Conservation (phyloP, 1,140 invertebrate genomes). For the Solenopsis invicta region DNA sequence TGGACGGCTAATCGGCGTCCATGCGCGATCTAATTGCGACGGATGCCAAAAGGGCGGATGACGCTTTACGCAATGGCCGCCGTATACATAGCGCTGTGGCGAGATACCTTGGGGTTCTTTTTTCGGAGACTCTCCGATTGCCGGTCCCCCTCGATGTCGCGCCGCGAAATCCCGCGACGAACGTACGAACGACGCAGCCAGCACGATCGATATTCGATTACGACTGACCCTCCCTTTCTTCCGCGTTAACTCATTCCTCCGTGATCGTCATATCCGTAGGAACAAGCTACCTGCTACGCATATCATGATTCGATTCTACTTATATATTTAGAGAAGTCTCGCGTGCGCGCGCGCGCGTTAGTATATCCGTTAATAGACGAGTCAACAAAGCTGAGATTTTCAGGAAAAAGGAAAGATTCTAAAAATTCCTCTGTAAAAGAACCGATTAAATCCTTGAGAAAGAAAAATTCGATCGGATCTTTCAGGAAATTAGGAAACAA, state of each 20-base stretch:
- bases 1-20: conserved; percentile 15
- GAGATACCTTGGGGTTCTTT: not conserved
- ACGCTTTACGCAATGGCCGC: conserved; percentile 60
- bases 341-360: not conserved
- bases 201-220: not conserved
- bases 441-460: not conserved
- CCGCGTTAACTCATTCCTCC: not conserved
- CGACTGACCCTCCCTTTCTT: not conserved
- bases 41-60: conserved; percentile 65
- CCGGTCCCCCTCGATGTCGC: not conserved
- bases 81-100: conserved; percentile 25
- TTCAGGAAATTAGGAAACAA: no score
- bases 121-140: no score
- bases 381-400: no score
- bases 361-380: no score
- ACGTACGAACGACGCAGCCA: not conserved
- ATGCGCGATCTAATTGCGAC: conserved; percentile 23
- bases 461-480: not conserved
- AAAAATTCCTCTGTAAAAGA: no score
- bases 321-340: not conserved
- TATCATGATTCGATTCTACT: not conserved
- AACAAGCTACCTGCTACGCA: not conserved
- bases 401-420: no score
- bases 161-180: not conserved
- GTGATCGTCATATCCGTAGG: not conserved